phyloP scores from a whole-genome alignment of 2,797 vertebrate genomes.

The Melanotaenia parkinsoni region DNA sequence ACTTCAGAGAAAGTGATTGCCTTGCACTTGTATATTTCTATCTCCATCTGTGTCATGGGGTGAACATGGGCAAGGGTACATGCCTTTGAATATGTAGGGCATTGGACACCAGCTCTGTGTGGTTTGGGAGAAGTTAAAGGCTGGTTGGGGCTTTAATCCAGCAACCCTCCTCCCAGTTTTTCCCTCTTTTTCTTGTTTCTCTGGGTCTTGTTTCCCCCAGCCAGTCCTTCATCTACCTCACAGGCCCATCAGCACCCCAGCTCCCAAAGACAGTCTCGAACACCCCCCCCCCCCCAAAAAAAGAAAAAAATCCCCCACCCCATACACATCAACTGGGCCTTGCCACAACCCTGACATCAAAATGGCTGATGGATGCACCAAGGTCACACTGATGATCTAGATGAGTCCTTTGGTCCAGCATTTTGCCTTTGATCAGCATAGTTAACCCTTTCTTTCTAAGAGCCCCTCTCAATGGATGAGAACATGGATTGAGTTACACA shows the following conservation, averaged over 20 bases:
- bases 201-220: slow-evolving; percentile 59
- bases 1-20: slow-evolving; percentile 73
- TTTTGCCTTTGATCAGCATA: slow-evolving; percentile 75
- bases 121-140: slow-evolving; percentile 81
- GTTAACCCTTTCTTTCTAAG: slow-evolving; percentile 74
- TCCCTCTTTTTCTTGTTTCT: slow-evolving; percentile 69
- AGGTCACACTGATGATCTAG: slow-evolving; percentile 72
- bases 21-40: slow-evolving; percentile 78
- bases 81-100: slow-evolving; percentile 76
- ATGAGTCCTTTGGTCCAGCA: slow-evolving; percentile 67
- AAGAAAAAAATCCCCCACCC: neutral
- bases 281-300: neutral
- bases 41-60: slow-evolving; percentile 79
- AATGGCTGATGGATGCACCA: slow-evolving; percentile 75
- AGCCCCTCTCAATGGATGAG: slow-evolving; percentile 63
- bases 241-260: slow-evolving; percentile 51
- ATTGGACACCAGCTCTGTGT: slow-evolving; percentile 79
- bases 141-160: slow-evolving; percentile 76
- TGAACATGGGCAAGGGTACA: slow-evolving; percentile 72
- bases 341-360: slow-evolving; percentile 58
- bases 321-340: slow-evolving; percentile 57
- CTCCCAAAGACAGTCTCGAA: slow-evolving; percentile 44
- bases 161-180: slow-evolving; percentile 72
- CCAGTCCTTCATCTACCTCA: slow-evolving; percentile 58
- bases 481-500: slow-evolving; percentile 80